phyloP scores from a whole-genome alignment of 2,113 vertebrate species.

The Zapornia atra region DNA sequence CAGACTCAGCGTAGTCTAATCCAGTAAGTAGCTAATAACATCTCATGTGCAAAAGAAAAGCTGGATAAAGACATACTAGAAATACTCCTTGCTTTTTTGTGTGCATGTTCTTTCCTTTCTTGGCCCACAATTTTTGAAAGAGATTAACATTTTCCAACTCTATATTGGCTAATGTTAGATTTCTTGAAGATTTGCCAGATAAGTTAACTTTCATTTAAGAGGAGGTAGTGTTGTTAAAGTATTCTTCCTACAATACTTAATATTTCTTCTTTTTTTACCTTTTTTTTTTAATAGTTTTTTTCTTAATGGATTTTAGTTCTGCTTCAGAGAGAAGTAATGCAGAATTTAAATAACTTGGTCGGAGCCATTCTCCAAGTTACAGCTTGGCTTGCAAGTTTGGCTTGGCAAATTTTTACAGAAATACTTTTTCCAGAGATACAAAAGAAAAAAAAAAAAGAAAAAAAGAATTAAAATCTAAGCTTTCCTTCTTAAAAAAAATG shows the following conservation, averaged over 20 bases:
- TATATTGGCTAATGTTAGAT: not conserved
- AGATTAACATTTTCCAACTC: conserved; percentile 33
- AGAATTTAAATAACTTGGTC: conserved; percentile 42
- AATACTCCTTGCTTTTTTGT: not conserved
- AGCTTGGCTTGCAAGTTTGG: conserved; percentile 37
- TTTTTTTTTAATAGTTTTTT: not conserved
- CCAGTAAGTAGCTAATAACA: not conserved
- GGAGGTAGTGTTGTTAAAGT: conserved; percentile 16
- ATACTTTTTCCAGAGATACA: conserved; percentile 20
- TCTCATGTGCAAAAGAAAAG: not conserved
- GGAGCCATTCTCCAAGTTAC: not conserved
- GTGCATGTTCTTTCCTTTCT: not conserved
- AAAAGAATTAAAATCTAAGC: not conserved
- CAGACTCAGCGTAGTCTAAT: not conserved
- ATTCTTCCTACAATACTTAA: conserved; percentile 37
- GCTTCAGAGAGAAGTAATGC: not conserved
- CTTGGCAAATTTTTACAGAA: conserved; percentile 36
- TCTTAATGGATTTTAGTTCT: not conserved
- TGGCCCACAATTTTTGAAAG: not conserved
- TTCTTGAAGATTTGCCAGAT: conserved; percentile 21
- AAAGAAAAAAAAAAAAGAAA: conserved; percentile 16
- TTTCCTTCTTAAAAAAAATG: not conserved
- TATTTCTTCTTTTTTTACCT: not conserved
- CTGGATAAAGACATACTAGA: not conserved
- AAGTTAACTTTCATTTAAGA: conserved; percentile 24